phyloP scores from a whole-genome alignment of 1,140 invertebrate genomes.

The Thalassaphorura encarpata region DNA sequence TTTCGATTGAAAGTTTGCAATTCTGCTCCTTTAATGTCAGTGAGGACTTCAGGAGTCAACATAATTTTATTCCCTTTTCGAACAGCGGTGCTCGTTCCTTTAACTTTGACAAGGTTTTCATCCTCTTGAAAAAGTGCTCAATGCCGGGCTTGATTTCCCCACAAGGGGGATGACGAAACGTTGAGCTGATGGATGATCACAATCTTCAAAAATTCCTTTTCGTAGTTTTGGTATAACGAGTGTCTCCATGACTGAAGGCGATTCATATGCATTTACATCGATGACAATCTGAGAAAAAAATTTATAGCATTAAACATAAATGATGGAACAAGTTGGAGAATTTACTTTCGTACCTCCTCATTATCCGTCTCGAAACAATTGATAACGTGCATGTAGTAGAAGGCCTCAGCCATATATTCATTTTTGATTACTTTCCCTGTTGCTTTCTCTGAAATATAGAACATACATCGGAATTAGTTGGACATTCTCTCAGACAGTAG shows the following conservation, averaged over 20 bases:
- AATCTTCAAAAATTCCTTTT: conserved; percentile 34
- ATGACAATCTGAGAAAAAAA: conserved; percentile 37
- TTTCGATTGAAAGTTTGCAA: conserved; percentile 13
- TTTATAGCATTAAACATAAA: conserved; percentile 41
- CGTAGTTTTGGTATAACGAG: background rate
- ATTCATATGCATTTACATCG: conserved; percentile 6
- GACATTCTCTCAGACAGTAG: too few species aligned
- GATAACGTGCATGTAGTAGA: conserved; percentile 24
- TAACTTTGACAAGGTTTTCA: background rate
- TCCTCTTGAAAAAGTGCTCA: conserved; percentile 9
- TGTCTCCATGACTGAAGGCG: conserved; percentile 22
- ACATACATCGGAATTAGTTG: too few species aligned
- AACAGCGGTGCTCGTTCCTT: conserved; percentile 3
- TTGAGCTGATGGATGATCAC: conserved; percentile 10
- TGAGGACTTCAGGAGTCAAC: conserved; percentile 12
- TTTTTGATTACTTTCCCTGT: conserved; percentile 23
- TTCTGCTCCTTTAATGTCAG: conserved; percentile 17
- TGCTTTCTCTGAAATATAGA: conserved; percentile 22
- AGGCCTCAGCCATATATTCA: conserved; percentile 10
- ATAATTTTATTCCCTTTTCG: conserved; percentile 20
- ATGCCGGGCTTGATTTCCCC: background rate
- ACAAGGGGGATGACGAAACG: conserved; percentile 19
- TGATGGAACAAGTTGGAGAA: background rate
- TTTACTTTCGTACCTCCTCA: too few species aligned
- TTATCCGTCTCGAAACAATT: conserved; percentile 18